A percentile compares a stretch with the other conserved stretches of the same genome.
Evolutionary conservation across 2,888 invertebrate species (phyloP).

Genomic region (Lasioglossum vierecki): DNA sequence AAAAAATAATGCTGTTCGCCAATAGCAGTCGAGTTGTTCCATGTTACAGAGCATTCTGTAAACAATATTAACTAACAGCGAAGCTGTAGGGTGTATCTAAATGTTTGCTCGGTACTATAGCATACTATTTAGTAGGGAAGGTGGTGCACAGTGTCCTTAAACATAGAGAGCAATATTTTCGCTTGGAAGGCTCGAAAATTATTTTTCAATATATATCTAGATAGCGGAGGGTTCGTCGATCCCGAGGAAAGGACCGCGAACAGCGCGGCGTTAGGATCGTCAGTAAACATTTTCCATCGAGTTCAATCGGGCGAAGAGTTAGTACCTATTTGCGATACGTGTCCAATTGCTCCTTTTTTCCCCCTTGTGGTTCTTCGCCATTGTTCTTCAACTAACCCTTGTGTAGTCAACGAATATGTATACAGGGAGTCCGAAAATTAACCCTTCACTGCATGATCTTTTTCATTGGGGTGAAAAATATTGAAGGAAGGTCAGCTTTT

Average conservation of each 20-base stretch:
- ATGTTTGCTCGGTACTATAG: neutral
- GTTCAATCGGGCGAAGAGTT: slow-evolving; percentile 56
- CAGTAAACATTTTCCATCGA: slow-evolving; percentile 32
- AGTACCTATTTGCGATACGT: slow-evolving; percentile 16
- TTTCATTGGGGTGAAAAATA: no score
- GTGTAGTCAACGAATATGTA: no score
- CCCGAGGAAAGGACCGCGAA: slow-evolving; percentile 27
- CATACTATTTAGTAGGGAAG: slow-evolving; percentile 14
- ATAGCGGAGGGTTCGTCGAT: slow-evolving; percentile 13
- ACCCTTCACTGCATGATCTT: no score
- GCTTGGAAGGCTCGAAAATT: slow-evolving; percentile 5
- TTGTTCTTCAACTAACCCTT: slow-evolving; percentile 11
- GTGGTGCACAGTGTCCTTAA: slow-evolving; percentile 13
- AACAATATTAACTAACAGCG: neutral
- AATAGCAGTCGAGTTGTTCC: no score
- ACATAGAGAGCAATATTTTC: slow-evolving; percentile 21
- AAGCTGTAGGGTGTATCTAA: neutral
- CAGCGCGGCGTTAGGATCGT: slow-evolving; percentile 48
- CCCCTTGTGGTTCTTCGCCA: neutral
- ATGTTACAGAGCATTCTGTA: neutral
- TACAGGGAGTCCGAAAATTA: no score
- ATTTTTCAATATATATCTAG: slow-evolving; percentile 15
- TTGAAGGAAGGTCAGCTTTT: no score
- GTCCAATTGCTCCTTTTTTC: neutral
- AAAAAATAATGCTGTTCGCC: no score